Evolutionary conservation across 2,113 vertebrate species (phyloP), one percentile per base, ranked within the genome.

Genomic region (Vanacampus margaritifer): DNA sequence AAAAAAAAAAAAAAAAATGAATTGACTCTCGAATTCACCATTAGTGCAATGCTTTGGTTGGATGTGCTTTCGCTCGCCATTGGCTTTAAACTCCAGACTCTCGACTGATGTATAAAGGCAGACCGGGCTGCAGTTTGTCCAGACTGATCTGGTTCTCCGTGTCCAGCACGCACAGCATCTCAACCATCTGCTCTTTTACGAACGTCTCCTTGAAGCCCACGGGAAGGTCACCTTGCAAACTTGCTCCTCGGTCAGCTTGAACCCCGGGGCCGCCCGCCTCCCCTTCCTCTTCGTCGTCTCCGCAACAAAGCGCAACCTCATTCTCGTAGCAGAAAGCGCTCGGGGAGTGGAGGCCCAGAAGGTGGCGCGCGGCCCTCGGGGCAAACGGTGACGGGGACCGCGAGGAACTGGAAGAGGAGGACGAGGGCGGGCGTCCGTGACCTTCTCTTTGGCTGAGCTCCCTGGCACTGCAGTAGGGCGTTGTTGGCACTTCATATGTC

Each of bases 261-360:
- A 76, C 11, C 51, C 5, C 3, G 32, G 81, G 72, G 19, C 26
- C 67, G 7, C 91, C 89, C 0, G 61, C 41, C 56, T 86, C 75
- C 26, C 76, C 66, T 39, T 87, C 83, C 23, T 53, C 94, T 1
- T 94, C 93, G 64, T 95, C 94, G 0, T 95, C 94, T 83, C 94
- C 94, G 64, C 94, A 94, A 87, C 93, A 92, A 84, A 97, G 90
- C 39, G 95, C 95, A 71, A 97, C 91, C 89, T 98, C 96, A 0
- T 97, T 97, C 87, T 98, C 96, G 0, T 97, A 98, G 90, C 95
- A 98, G 91, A 98, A 97, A 84, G 94, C 94, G 84, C 95, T 96
- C 66, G 94, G 94, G 35, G 94, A 94, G 61, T 94, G 94, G 70
- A 94, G 86, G 53, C 94, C 93, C 48, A 94, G 91, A 1, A 90